Conservation (phyloP, 2,888 invertebrate genomes). For the Octonoba sinensis region DNA sequence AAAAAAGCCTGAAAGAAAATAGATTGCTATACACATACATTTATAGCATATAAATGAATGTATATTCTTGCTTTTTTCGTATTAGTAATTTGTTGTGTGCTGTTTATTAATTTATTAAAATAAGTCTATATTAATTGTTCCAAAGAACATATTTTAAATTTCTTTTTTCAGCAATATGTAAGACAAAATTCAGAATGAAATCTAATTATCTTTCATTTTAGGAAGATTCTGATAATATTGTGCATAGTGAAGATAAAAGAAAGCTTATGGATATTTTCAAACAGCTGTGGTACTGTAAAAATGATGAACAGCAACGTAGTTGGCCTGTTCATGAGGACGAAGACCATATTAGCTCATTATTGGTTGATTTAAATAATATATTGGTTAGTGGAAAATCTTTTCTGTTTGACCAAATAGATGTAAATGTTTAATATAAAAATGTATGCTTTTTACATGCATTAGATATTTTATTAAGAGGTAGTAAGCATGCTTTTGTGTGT, state of each 20-base stretch:
- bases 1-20: too few relatives aligned
- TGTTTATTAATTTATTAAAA: neutral
- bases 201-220: constrained; percentile 1
- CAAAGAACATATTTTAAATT: neutral
- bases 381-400: constrained; percentile 68
- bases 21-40: too few relatives aligned
- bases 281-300: constrained; percentile 88
- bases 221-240: constrained; percentile 34
- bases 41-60: too few relatives aligned
- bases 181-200: neutral
- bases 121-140: neutral
- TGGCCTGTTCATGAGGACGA: constrained; percentile 97
- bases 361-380: constrained; percentile 74
- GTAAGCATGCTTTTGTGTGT: too few relatives aligned
- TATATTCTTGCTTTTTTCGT: too few relatives aligned
- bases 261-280: constrained; percentile 85
- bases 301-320: constrained; percentile 94
- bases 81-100: too few relatives aligned
- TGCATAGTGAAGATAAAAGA: constrained; percentile 84
- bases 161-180: neutral
- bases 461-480: too few relatives aligned
- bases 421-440: too few relatives aligned
- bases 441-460: too few relatives aligned
- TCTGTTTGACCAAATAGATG: neutral
- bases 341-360: constrained; percentile 85